Evolutionary conservation across 2,797 vertebrate genomes (phyloP).

Genomic region (Echeneis naucrates): DNA sequence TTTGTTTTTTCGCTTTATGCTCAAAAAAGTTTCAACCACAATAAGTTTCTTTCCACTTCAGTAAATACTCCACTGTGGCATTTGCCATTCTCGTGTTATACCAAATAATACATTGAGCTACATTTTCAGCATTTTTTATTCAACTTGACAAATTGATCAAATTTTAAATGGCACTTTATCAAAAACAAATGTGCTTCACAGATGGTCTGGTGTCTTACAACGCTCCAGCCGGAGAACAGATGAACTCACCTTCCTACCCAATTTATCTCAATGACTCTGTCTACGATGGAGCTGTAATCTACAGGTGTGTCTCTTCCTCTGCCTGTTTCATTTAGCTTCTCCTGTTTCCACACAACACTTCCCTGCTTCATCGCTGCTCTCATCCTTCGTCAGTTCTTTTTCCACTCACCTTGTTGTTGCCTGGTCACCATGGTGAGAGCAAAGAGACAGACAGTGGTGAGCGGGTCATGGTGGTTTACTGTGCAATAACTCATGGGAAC

Average conservation of each 20-base stretch:
- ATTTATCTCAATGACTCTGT: constrained; percentile 95
- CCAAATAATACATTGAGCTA: not conserved
- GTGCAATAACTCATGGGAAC: constrained; percentile 65
- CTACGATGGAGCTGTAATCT: constrained; percentile 93
- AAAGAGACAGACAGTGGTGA: constrained; percentile 53
- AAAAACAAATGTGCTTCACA: constrained; percentile 62
- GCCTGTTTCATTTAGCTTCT: not conserved
- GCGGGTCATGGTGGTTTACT: constrained; percentile 61
- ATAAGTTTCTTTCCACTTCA: no score
- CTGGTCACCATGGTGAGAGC: constrained; percentile 70
- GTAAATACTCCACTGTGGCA: not conserved
- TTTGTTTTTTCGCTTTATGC: not conserved
- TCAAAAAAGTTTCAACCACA: no score
- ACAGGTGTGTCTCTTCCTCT: constrained; percentile 82
- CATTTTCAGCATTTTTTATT: not conserved
- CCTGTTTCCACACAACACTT: not conserved
- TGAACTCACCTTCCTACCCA: constrained; percentile 82
- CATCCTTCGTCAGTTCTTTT: constrained; percentile 30
- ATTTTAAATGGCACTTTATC: no score
- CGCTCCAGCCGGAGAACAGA: constrained; percentile 90
- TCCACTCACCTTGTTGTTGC: constrained; percentile 57
- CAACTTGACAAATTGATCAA: not conserved
- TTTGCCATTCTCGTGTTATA: no score
- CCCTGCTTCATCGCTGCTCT: constrained; percentile 12
- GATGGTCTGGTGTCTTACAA: constrained; percentile 97